phyloP scores from a whole-genome alignment of 1,140 invertebrate genomes.

The Drosophila dunni region DNA sequence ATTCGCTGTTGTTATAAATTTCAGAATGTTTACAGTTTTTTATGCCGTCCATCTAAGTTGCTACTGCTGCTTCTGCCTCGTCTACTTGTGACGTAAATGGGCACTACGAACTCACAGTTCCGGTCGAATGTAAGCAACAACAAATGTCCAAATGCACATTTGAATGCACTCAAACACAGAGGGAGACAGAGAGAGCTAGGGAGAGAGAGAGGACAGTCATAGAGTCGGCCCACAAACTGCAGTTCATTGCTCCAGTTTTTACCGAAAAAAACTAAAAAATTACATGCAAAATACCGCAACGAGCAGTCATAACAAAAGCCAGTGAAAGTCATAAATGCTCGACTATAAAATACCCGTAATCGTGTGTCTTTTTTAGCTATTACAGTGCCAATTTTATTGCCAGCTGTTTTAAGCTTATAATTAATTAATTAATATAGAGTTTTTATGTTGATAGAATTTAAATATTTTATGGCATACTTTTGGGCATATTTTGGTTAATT shows the following conservation, averaged over 20 bases:
- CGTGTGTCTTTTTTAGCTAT: too few species aligned
- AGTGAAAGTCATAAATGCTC: neutral
- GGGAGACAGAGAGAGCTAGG: neutral
- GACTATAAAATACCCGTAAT: conserved; percentile 13
- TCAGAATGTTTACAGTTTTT: conserved; percentile 71
- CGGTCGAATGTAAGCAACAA: conserved; percentile 47
- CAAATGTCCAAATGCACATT: conserved; percentile 55
- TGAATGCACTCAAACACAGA: neutral
- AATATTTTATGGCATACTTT: too few species aligned
- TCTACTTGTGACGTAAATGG: conserved; percentile 53
- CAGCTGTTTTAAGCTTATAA: neutral
- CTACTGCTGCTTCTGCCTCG: neutral
- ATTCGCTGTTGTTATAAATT: conserved; percentile 61
- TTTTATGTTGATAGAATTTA: too few species aligned
- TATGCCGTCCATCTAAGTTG: conserved; percentile 24
- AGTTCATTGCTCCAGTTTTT: conserved; percentile 74
- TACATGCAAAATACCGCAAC: neutral
- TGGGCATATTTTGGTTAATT: too few species aligned
- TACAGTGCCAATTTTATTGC: too few species aligned
- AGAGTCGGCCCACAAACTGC: conserved; percentile 30
- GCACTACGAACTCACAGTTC: conserved; percentile 77
- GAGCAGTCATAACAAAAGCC: conserved; percentile 43
- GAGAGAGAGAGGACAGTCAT: neutral
- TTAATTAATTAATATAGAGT: neutral
- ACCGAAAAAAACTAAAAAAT: conserved; percentile 15